phyloP scores from a whole-genome alignment of 2,888 invertebrate species.

The Clivina fossor region DNA sequence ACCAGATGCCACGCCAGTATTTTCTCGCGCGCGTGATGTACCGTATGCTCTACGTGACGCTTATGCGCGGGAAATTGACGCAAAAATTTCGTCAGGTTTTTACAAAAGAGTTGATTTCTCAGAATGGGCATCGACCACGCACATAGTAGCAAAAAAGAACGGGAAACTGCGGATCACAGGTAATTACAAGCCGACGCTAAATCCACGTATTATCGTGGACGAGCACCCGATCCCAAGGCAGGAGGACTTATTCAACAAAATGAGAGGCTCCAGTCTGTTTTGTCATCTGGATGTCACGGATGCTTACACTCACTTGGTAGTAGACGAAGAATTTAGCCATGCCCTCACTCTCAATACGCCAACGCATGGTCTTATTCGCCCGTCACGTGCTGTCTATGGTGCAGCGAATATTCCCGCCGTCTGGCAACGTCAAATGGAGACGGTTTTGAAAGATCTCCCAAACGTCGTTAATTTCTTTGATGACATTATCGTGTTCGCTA shows the following conservation, averaged over 20 bases:
- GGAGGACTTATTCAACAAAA: conserved; percentile 24
- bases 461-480: conserved; percentile 19
- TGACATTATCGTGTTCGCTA: conserved; percentile 17
- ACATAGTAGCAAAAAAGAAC: conserved; percentile 36
- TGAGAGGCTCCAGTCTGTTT: conserved; percentile 27
- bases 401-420: conserved; percentile 38
- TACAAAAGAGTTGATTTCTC: conserved; percentile 39
- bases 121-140: conserved; percentile 39
- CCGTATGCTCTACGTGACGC: conserved; percentile 34
- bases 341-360: conserved; percentile 28
- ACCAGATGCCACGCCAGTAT: conserved; percentile 39
- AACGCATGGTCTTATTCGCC: conserved; percentile 32
- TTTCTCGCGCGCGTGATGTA: conserved; percentile 36
- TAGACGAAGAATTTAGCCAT: conserved; percentile 7
- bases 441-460: conserved; percentile 21
- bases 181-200: conserved; percentile 38
- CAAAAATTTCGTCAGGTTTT: conserved; percentile 38
- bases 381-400: conserved; percentile 15
- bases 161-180: conserved; percentile 36
- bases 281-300: conserved; percentile 35
- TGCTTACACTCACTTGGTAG: conserved; percentile 31
- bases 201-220: conserved; percentile 22
- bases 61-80: conserved; percentile 36
- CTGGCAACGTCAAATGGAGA: conserved; percentile 36
- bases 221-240: conserved; percentile 27